phyloP scores from a whole-genome alignment of 2,888 invertebrate species.

The Drosophila prolongata region DNA sequence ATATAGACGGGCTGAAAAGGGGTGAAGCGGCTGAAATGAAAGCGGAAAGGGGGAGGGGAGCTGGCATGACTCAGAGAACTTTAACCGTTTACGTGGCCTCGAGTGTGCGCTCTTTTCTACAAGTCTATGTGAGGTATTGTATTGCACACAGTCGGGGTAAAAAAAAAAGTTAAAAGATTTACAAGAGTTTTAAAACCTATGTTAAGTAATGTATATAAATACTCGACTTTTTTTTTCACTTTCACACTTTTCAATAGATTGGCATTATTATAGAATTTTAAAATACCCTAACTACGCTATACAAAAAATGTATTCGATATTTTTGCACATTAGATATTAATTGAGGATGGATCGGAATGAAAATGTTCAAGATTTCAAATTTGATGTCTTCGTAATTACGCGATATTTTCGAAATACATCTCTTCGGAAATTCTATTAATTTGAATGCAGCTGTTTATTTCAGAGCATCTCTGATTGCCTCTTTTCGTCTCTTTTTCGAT shows the following conservation, averaged over 20 bases:
- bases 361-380: no score
- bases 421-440: not conserved
- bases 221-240: no score
- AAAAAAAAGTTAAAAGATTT: not conserved
- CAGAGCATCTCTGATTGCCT: slow-evolving; percentile 2
- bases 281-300: no score
- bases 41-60: not conserved
- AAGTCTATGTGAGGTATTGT: slow-evolving; percentile 9
- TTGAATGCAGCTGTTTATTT: not conserved
- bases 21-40: not conserved
- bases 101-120: slow-evolving; percentile 12
- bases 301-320: no score
- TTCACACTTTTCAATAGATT: no score
- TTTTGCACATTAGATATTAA: no score
- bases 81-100: slow-evolving; percentile 6
- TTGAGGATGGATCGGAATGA: no score
- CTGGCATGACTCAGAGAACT: slow-evolving; percentile 21
- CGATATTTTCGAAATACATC: not conserved
- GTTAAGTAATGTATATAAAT: no score
- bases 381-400: no score
- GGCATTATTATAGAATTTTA: no score
- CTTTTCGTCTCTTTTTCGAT: not conserved
- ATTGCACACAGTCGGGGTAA: not conserved
- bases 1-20: not conserved
- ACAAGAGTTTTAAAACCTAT: not conserved